phyloP scores from a whole-genome alignment of 1,140 invertebrate genomes.

The Drosophila sturtevanti region DNA sequence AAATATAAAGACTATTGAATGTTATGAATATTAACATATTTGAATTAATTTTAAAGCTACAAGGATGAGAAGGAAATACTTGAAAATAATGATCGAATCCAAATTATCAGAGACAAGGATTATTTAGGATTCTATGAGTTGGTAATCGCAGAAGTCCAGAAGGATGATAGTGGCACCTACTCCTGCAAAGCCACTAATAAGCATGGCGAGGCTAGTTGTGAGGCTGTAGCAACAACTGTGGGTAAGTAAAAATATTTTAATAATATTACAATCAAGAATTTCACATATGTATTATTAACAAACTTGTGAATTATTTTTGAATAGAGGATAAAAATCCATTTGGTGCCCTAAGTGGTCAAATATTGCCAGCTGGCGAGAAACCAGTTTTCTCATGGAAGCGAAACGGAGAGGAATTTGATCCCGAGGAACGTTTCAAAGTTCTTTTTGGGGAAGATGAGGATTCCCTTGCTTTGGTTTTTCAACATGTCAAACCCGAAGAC shows the following conservation, averaged over 20 bases:
- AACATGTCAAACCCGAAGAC: slow-evolving; percentile 96
- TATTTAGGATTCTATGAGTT: slow-evolving; percentile 95
- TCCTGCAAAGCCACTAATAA: slow-evolving; percentile 93
- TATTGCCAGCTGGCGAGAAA: slow-evolving; percentile 89
- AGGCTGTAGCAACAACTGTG: slow-evolving; percentile 91
- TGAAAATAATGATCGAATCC: slow-evolving; percentile 87
- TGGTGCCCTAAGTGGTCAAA: slow-evolving; percentile 87
- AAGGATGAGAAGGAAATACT: slow-evolving; percentile 91
- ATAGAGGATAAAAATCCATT: slow-evolving; percentile 92
- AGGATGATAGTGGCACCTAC: slow-evolving; percentile 93
- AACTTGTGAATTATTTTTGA: background rate
- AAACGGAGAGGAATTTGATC: slow-evolving; percentile 94
- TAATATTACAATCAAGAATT: background rate
- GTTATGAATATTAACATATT: background rate
- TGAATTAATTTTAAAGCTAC: slow-evolving; percentile 85
- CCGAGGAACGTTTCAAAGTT: slow-evolving; percentile 96
- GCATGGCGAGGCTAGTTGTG: slow-evolving; percentile 89
- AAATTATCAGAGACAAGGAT: slow-evolving; percentile 89
- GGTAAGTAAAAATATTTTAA: slow-evolving; percentile 83
- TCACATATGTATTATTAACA: background rate
- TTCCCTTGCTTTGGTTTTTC: slow-evolving; percentile 94
- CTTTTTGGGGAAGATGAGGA: slow-evolving; percentile 96
- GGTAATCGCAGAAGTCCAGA: slow-evolving; percentile 91
- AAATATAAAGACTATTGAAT: background rate
- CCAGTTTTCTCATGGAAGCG: slow-evolving; percentile 94